Base-by-base conservation (phyloP, 2,888 invertebrate species). In the Volucella inflata region DNA sequence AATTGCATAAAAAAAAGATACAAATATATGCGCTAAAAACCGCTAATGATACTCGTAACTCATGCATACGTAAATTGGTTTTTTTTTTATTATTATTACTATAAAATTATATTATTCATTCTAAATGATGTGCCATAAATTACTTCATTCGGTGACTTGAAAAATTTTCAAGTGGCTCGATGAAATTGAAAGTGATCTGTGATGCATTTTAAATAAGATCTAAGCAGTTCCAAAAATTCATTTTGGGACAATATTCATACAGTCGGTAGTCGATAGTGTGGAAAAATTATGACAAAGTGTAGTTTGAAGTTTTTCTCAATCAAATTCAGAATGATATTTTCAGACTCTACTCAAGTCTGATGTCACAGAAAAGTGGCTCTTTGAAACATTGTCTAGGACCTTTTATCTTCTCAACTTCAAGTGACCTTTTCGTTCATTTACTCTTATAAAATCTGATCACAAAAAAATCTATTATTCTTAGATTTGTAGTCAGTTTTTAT, bases 91-190 rank as follows among this genome's bases (percentile, higher is more conserved):
- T 36, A 74, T 55, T 55, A 21, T 9, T 50, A 40, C 10, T 30
- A 11, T 21, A n/a, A 21, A 50, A 21, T 21, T 64, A n/a, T n/a
- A n/a, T 50, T 36, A 38, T 48, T 38, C 57, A 59, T 60, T 44
- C 21, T 17, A 75, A 67, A 50, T 65, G 40, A 50, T 59, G 3
- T 21, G n/a, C 48, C 55, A 40, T 67, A 65, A 67, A 75, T 75
- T 40, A 48, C 14, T 16, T 17, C 12, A 17, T 36, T 46, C 10
- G 17, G 30, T 30, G 6, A 30, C 6, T 30, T 30, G 30, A 30
- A 30, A 30, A 30, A 30, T 30, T 6, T 30, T 4, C 6, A 21
- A 4, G 21, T 2, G 3, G 21, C 21, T 21, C 21, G 3, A 21
- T 21, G 21, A 21, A 21, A 21, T 21, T 21, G 3, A 21, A 21